A percentile compares a stretch with the other conserved stretches of the same genome.
phyloP scores from a whole-genome alignment of 2,797 vertebrate species.

The Enteromius afrohamiltoni region DNA sequence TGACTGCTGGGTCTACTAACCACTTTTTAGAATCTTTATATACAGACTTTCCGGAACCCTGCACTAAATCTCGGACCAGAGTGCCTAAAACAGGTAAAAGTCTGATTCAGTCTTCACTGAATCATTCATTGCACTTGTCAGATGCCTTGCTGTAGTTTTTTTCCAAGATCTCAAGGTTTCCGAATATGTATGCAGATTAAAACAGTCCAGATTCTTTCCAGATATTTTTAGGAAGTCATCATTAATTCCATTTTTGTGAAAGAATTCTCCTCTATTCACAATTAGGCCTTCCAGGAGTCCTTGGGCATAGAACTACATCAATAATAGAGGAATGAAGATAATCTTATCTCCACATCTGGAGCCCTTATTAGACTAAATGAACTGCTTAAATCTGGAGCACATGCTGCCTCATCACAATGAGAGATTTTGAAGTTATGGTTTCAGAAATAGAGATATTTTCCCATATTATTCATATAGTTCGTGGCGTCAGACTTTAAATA shows the following conservation, averaged over 20 bases:
- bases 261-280: slow-evolving; percentile 41
- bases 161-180: neutral
- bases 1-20: neutral
- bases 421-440: neutral
- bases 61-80: neutral
- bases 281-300: slow-evolving; percentile 33
- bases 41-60: neutral
- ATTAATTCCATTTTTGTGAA: slow-evolving; percentile 47
- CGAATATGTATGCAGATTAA: slow-evolving; percentile 1
- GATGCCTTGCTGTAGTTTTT: neutral
- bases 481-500: slow-evolving; percentile 4
- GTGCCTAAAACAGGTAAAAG: neutral
- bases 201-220: slow-evolving; percentile 61
- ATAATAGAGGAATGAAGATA: slow-evolving; percentile 48
- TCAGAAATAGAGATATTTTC: slow-evolving; percentile 11
- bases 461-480: neutral
- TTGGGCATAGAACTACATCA: slow-evolving; percentile 41
- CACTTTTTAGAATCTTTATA: slow-evolving; percentile 3
- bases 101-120: neutral
- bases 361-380: slow-evolving; percentile 56
- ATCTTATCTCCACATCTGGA: slow-evolving; percentile 59
- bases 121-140: neutral
- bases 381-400: slow-evolving; percentile 28
- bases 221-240: slow-evolving; percentile 53
- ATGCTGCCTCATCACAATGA: slow-evolving; percentile 29